A percentile compares a stretch with the other conserved stretches of the same genome.
phyloP scores from a whole-genome alignment of 2,888 invertebrate genomes.

The Leucozona laternaria region DNA sequence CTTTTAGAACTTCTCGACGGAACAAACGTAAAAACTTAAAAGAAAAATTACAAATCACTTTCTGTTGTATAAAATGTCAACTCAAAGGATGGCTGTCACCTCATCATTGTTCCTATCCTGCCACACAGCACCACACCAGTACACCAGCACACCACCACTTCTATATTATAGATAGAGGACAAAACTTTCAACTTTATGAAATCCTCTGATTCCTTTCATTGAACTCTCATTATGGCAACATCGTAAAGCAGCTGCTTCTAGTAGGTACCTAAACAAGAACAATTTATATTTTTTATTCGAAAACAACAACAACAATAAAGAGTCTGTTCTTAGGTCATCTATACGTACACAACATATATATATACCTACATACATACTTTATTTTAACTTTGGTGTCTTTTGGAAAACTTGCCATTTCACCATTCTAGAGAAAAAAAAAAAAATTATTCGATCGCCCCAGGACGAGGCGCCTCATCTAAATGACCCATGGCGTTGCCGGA shows the following conservation, averaged over 20 bases:
- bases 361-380: conserved; percentile 11
- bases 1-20: background rate
- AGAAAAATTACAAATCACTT: conserved; percentile 45
- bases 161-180: background rate
- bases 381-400: conserved; percentile 28
- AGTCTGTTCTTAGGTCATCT: conserved; percentile 24
- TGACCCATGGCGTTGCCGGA: conserved; percentile 53
- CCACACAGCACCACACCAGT: background rate
- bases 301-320: conserved; percentile 34
- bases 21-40: conserved; percentile 19
- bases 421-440: background rate
- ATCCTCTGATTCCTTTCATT: conserved; percentile 59
- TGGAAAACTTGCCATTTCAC: conserved; percentile 10
- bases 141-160: background rate
- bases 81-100: conserved; percentile 33
- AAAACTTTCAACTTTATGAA: conserved; percentile 50
- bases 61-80: conserved; percentile 35
- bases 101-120: conserved; percentile 14
- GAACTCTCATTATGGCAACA: conserved; percentile 68
- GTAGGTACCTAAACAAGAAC: conserved; percentile 13
- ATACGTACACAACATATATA: background rate
- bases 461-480: conserved; percentile 42
- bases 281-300: conserved; percentile 15
- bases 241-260: conserved; percentile 51
- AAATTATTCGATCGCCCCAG: conserved; percentile 4